Evolutionary conservation across 2,888 invertebrate species (phyloP).

Genomic region (Clitarchus hookeri): DNA sequence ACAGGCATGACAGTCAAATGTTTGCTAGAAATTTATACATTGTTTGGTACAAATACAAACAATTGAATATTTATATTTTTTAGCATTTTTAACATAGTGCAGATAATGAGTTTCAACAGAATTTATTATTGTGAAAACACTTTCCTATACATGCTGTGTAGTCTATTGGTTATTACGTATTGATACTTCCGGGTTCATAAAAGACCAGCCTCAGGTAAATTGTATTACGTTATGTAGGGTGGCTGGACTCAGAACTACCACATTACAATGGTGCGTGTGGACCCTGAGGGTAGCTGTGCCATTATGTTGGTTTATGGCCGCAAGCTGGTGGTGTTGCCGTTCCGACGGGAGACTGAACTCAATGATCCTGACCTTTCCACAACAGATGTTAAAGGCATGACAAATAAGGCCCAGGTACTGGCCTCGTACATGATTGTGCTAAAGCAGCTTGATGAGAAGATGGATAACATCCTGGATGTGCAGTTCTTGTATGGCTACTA

Average conservation of each 20-base stretch:
- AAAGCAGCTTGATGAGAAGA: conserved; percentile 89
- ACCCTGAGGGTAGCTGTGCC: conserved; percentile 94
- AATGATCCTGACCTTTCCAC: conserved; percentile 73
- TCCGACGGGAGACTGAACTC: conserved; percentile 80
- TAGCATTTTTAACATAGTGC: not conserved
- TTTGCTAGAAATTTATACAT: no score
- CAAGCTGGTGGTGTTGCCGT: conserved; percentile 91
- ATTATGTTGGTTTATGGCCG: conserved; percentile 93
- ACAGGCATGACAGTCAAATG: no score
- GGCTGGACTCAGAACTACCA: conserved; percentile 87
- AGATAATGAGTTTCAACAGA: not conserved
- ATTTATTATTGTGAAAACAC: no score
- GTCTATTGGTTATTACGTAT: no score
- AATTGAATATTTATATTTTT: no score
- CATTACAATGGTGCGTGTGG: conserved; percentile 85
- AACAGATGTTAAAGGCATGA: conserved; percentile 64
- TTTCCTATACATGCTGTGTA: no score
- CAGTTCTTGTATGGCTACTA: conserved; percentile 98
- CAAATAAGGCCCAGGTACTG: conserved; percentile 70
- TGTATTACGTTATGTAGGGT: conserved; percentile 60
- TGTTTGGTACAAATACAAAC: no score
- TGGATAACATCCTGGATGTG: conserved; percentile 95
- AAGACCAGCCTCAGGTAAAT: no score
- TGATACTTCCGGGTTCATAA: no score
- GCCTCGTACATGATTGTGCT: conserved; percentile 87